These are phyloP conservation scores for Xyrauchen texanus DNA, from an alignment of 2,113 vertebrate genomes.

Conservation along the genomic window DNA sequence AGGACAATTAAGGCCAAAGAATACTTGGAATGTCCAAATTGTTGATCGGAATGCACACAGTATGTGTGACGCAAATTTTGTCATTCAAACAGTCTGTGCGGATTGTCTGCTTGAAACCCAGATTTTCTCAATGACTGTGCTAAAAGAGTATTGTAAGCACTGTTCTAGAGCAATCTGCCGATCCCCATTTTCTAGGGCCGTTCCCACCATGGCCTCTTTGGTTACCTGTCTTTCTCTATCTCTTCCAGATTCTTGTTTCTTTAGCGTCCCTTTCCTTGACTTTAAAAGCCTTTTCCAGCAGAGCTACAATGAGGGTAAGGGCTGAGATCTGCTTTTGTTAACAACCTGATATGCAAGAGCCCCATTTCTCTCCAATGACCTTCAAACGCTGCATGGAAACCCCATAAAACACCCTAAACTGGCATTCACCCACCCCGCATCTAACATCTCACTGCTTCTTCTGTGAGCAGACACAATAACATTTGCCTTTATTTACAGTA, in stretches of 20 bases:
- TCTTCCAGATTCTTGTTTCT: constrained; percentile 61
- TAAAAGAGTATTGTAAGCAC: no score
- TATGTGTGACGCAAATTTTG: no score
- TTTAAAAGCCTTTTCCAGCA: constrained; percentile 71
- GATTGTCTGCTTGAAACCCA: no score
- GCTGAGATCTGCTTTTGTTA: constrained; percentile 27
- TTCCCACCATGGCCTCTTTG: neutral
- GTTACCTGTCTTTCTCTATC: constrained; percentile 19
- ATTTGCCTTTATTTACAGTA: constrained; percentile 23
- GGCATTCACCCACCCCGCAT: constrained; percentile 56
- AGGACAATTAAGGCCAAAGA: no score
- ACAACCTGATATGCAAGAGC: constrained; percentile 4
- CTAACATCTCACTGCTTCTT: constrained; percentile 24
- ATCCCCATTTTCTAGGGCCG: no score
- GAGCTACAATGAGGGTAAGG: constrained; percentile 72
- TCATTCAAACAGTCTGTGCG: no score
- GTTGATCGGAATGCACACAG: no score
- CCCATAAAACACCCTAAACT: constrained; percentile 53
- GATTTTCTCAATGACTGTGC: no score
- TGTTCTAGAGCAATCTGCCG: no score
- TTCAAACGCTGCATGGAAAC: constrained; percentile 68
- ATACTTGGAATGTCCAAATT: no score
- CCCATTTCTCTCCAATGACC: constrained; percentile 55
- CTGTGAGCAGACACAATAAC: neutral
- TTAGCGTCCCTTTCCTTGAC: constrained; percentile 70